Evolutionary conservation across 2,797 vertebrate species (phyloP).

Genomic region (Sebastolobus alascanus): DNA sequence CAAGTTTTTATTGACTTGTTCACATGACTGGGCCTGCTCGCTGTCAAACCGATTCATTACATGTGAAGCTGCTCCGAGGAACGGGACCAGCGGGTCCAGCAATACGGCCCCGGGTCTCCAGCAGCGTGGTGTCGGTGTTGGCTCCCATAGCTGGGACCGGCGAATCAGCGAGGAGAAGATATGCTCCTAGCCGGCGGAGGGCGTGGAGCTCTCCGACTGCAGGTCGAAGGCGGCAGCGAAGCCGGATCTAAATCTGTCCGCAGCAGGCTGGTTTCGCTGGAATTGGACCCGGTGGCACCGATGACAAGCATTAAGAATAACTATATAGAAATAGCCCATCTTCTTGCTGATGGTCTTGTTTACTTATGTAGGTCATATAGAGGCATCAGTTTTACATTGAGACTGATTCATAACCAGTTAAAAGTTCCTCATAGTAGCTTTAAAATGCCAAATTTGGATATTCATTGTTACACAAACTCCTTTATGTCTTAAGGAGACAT

Average conservation of each 20-base stretch:
- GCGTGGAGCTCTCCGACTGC: not conserved
- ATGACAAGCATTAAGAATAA: not conserved
- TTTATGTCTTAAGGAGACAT: not conserved
- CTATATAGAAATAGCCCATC: not conserved
- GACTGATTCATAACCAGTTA: not conserved
- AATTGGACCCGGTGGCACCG: not conserved
- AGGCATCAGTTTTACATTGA: not conserved
- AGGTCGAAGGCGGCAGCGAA: not conserved
- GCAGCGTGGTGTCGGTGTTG: no score
- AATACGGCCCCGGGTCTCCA: no score
- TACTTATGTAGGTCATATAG: not conserved
- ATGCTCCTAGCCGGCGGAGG: not conserved
- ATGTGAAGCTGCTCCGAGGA: not conserved
- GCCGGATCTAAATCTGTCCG: not conserved
- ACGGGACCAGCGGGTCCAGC: not conserved
- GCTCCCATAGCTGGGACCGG: no score
- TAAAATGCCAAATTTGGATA: not conserved
- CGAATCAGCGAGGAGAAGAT: not conserved
- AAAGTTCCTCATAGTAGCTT: no score
- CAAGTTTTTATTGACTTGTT: constrained; percentile 14
- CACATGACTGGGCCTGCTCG: constrained; percentile 9
- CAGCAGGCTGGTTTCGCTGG: not conserved
- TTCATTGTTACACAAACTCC: not conserved
- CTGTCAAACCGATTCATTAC: not conserved
- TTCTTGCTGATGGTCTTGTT: not conserved